A percentile compares a stretch with the other conserved stretches of the same genome.
Conservation (phyloP, 2,113 vertebrate species). For the Dendrocopos noguchii region DNA sequence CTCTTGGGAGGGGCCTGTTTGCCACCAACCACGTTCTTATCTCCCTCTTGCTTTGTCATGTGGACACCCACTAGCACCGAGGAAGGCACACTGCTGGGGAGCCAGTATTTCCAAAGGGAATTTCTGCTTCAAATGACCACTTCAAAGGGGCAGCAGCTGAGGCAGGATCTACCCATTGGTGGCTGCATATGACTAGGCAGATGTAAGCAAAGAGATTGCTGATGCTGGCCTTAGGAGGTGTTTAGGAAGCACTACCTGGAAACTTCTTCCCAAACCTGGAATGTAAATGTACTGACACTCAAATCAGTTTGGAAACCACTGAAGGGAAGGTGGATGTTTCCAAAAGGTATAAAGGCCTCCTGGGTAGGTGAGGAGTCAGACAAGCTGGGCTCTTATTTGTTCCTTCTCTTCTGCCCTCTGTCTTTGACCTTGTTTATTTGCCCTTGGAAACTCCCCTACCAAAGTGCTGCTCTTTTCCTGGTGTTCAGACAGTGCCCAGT, state of each 20-base stretch:
- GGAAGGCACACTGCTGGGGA: background rate
- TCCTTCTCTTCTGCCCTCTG: background rate
- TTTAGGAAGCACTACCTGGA: background rate
- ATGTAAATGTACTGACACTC: background rate
- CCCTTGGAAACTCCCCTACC: background rate
- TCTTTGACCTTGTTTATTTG: background rate
- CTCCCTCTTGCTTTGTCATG: background rate
- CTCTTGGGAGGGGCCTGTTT: background rate
- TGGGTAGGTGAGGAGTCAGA: background rate
- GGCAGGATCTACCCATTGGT: background rate
- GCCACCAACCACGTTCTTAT: background rate
- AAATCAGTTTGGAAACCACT: background rate
- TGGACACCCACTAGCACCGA: background rate
- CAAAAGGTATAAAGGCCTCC: background rate
- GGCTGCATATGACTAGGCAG: background rate
- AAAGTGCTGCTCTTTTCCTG: background rate
- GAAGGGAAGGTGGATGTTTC: background rate
- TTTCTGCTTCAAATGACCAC: background rate
- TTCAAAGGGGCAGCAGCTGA: background rate
- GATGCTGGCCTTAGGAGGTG: background rate
- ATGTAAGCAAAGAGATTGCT: background rate
- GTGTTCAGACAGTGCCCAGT: background rate
- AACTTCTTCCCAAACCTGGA: background rate
- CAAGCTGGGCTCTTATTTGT: background rate
- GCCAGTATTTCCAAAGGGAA: background rate